Base-by-base conservation (phyloP, 2,888 invertebrate genomes). In the Marronus borbonicus region DNA sequence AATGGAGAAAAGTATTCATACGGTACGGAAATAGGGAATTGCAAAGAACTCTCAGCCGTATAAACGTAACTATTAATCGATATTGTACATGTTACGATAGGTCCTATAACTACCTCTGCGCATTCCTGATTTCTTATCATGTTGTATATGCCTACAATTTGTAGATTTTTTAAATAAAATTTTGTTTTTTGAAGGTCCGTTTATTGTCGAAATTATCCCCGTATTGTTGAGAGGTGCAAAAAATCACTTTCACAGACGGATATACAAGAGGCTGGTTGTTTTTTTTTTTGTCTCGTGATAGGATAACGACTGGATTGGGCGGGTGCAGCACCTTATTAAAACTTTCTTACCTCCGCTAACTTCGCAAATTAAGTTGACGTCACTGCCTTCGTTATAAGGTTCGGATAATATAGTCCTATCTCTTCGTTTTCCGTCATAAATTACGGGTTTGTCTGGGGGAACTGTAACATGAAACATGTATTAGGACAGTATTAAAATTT, bases 311-410 rank as follows among this genome's bases (percentile, higher is more conserved):
- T 65, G 58, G 49, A 31, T 24, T 17, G 74, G 69, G 36, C 39
- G 70, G 55, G 65, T 76, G 55, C 55, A 76, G 55, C 55, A 76
- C 76, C 76, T 78, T 78, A 75, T 78, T 78, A 78, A 75, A 78
- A 76, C 58, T 69, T 72, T 87, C 90, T 91, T 91, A 94, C 96
- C 96, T 89, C 95, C 96, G 83, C 92, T 92, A 12, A 95, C 95
- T 91, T 95, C 95, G 86, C 96, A 96, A 85, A 94, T 92, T 81
- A 97, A 92, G 84, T 93, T 91, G 72, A 97, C 94, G 86, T 95
- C 94, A 80, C 93, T 93, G 50, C 96, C 96, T 89, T 97, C 96
- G 87, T 96, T 96, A 89, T 96, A 96, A 31, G 95, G 94, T 87
- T 95, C 95, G 83, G 95, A 92, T 82, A 94, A 89, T 86, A 93